These are phyloP conservation scores for Iselma pallidipennis DNA, from an alignment of 2,888 invertebrate genomes.

Conservation along the genomic window DNA sequence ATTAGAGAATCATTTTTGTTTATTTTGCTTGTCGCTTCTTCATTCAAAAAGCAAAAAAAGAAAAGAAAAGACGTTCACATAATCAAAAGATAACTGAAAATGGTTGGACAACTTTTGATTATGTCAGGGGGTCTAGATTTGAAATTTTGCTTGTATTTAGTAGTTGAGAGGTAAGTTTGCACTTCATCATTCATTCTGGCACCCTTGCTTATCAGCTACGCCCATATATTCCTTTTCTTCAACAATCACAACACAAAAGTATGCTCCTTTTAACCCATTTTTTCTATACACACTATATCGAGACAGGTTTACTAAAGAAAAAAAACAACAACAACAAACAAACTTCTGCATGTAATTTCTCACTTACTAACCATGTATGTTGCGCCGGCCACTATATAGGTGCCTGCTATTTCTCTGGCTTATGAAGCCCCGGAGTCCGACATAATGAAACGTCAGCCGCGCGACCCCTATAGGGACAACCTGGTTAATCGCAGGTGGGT, in stretches of 20 bases:
- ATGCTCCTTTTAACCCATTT: slow-evolving; percentile 10
- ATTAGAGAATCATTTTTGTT: slow-evolving; percentile 4
- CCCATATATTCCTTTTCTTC: slow-evolving; percentile 6
- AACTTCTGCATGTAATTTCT: slow-evolving; percentile 50
- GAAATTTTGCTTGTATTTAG: background rate
- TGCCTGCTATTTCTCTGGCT: slow-evolving; percentile 98
- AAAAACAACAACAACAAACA: slow-evolving; percentile 15
- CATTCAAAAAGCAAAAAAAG: background rate
- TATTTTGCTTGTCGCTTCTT: slow-evolving; percentile 14
- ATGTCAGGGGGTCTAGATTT: background rate
- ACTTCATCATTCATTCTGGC: slow-evolving; percentile 41
- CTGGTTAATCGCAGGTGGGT: slow-evolving; percentile 98
- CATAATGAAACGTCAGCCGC: slow-evolving; percentile 98
- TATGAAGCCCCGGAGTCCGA: slow-evolving; percentile 99
- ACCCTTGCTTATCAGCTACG: slow-evolving; percentile 37
- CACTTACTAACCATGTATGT: slow-evolving; percentile 50
- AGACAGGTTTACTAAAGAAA: slow-evolving; percentile 31
- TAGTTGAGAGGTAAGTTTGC: slow-evolving; percentile 29
- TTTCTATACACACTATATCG: slow-evolving; percentile 41
- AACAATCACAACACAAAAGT: slow-evolving; percentile 10
- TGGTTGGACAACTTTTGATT: background rate
- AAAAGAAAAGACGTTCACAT: too few relatives aligned
- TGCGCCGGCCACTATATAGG: slow-evolving; percentile 80
- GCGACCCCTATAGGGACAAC: slow-evolving; percentile 97
- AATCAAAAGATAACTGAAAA: background rate